Percentiles rank a stretch among this genome's conserved stretches.
Conservation (phyloP, 2,888 invertebrate species). For the Drosophila anomelani region DNA sequence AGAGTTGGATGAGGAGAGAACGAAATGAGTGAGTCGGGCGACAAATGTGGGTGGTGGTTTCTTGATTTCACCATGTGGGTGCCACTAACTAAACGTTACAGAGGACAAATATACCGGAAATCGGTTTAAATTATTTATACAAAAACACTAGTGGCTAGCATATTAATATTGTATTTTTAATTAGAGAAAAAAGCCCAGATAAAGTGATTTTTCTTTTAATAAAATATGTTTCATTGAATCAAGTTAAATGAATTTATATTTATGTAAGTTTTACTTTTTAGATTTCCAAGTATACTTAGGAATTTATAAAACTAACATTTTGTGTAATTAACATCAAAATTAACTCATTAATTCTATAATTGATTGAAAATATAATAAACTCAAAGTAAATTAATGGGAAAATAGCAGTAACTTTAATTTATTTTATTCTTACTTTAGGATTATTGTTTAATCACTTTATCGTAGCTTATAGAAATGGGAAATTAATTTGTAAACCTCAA, state of each 20-base stretch:
- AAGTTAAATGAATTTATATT: neutral
- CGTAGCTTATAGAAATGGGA: neutral
- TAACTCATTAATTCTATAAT: no score
- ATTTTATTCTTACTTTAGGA: neutral
- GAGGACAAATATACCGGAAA: constrained; percentile 3
- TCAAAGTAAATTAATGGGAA: no score
- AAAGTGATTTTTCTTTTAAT: neutral
- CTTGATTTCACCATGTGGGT: constrained; percentile 58
- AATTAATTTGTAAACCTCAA: neutral
- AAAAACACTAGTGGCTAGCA: neutral
- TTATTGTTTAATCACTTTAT: neutral
- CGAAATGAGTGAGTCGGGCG: constrained; percentile 72
- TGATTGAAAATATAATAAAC: neutral
- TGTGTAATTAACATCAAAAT: no score
- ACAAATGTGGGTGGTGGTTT: constrained; percentile 63
- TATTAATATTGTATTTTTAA: neutral
- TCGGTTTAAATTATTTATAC: neutral
- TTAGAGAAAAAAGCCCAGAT: neutral
- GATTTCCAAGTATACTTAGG: no score
- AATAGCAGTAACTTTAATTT: neutral
- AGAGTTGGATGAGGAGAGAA: constrained; percentile 66
- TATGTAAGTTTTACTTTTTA: no score
- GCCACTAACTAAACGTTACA: constrained; percentile 39
- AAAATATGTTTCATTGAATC: neutral
- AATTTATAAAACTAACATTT: no score